phyloP scores from a whole-genome alignment of 2,888 invertebrate species.

The Tetramorium bicarinatum region DNA sequence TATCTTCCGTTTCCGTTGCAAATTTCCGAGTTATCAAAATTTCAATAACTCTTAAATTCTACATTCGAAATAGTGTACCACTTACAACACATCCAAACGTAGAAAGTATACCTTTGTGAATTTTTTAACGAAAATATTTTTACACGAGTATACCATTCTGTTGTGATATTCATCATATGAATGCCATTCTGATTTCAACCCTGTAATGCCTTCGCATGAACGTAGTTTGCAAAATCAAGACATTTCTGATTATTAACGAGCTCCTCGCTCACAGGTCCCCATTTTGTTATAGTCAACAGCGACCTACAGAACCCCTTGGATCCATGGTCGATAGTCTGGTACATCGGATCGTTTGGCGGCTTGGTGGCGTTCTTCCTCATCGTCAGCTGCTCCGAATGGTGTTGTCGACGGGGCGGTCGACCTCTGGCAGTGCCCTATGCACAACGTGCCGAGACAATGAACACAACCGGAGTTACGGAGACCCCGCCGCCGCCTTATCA shows the following conservation, averaged over 20 bases:
- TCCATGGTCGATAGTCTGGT: conserved; percentile 88
- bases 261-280: conserved; percentile 55
- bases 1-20: neutral
- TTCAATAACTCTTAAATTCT: neutral
- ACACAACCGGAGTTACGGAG: conserved; percentile 77
- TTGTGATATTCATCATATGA: neutral
- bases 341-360: conserved; percentile 88
- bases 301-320: conserved; percentile 84
- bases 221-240: conserved; percentile 5
- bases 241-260: conserved; percentile 35
- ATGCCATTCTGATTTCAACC: neutral
- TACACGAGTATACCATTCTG: neutral
- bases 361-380: conserved; percentile 88
- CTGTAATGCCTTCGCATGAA: conserved; percentile 10
- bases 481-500: conserved; percentile 88
- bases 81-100: neutral
- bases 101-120: neutral
- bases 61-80: neutral
- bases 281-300: conserved; percentile 69
- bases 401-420: conserved; percentile 86
- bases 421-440: conserved; percentile 79
- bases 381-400: conserved; percentile 88
- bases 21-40: neutral
- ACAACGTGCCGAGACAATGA: conserved; percentile 75
- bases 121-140: neutral